phyloP scores from a whole-genome alignment of 2,888 invertebrate genomes.

The Electrophaes corylata region DNA sequence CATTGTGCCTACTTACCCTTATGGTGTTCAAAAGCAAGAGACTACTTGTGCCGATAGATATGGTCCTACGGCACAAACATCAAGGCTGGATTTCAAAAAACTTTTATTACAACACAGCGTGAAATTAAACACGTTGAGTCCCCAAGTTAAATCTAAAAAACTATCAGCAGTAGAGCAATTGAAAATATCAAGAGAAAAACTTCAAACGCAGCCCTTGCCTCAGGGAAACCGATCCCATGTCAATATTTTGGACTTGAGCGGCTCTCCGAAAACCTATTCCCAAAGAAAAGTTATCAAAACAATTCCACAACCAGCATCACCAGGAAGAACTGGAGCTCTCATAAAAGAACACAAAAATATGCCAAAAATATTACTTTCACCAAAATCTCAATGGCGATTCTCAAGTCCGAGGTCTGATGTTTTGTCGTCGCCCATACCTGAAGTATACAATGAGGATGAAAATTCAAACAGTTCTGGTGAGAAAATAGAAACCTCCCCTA shows the following conservation, averaged over 20 bases:
- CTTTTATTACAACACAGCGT: constrained; percentile 90
- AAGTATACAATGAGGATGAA: constrained; percentile 92
- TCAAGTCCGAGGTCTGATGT: constrained; percentile 91
- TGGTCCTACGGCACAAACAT: constrained; percentile 88
- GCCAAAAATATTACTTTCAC: constrained; percentile 87
- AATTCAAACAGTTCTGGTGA: constrained; percentile 86
- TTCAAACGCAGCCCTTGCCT: constrained; percentile 57
- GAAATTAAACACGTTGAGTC: constrained; percentile 81
- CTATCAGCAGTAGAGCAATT: constrained; percentile 92
- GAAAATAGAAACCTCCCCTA: constrained; percentile 64
- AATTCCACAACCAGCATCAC: constrained; percentile 78
- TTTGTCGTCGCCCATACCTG: constrained; percentile 93
- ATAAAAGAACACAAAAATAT: constrained; percentile 82
- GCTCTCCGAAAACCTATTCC: constrained; percentile 88
- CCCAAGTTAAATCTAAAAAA: constrained; percentile 84
- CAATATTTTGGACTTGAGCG: constrained; percentile 88
- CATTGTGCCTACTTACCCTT: constrained; percentile 43
- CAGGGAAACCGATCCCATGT: constrained; percentile 76
- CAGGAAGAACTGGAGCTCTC: constrained; percentile 80
- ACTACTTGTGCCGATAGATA: constrained; percentile 86
- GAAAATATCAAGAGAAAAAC: constrained; percentile 86
- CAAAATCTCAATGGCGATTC: constrained; percentile 89
- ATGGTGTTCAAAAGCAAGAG: constrained; percentile 63
- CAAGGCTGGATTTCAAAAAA: constrained; percentile 93
- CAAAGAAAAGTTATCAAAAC: constrained; percentile 85